Percentiles rank a stretch among this genome's conserved stretches.
phyloP scores from a whole-genome alignment of 2,888 invertebrate genomes.

The Nudaria mundana region DNA sequence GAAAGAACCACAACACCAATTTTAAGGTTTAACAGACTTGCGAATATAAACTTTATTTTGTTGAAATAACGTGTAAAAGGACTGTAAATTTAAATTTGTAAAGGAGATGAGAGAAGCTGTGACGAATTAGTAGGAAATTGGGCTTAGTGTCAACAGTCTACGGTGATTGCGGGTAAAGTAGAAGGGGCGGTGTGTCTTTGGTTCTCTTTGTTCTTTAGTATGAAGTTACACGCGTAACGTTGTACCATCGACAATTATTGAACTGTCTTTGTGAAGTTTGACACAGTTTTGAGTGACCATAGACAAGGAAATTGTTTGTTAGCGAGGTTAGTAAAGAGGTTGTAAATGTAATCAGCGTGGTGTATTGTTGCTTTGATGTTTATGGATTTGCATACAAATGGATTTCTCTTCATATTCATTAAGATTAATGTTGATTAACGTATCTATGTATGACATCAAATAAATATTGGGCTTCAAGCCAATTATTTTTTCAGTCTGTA shows the following conservation, averaged over 20 bases:
- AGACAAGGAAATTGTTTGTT: constrained; percentile 8
- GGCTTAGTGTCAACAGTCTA: constrained; percentile 78
- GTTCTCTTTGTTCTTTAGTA: constrained; percentile 54
- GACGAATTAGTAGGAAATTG: constrained; percentile 70
- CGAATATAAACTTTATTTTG: constrained; percentile 34
- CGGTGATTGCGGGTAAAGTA: constrained; percentile 37
- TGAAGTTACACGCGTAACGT: constrained; percentile 59
- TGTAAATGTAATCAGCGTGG: too few relatives aligned
- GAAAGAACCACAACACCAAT: constrained; percentile 38
- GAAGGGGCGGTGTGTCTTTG: constrained; percentile 33
- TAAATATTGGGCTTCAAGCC: too few relatives aligned
- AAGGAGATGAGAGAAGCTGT: constrained; percentile 60
- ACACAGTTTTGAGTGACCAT: constrained; percentile 1
- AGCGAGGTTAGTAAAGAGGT: too few relatives aligned
- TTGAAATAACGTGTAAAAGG: constrained; percentile 16
- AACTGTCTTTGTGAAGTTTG: constrained; percentile 8
- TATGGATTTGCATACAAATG: background rate
- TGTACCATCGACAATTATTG: constrained; percentile 27
- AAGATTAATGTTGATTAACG: too few relatives aligned
- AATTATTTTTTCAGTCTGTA: too few relatives aligned
- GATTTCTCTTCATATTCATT: too few relatives aligned
- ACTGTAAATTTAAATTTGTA: constrained; percentile 31
- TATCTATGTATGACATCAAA: too few relatives aligned
- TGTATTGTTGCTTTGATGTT: too few relatives aligned
- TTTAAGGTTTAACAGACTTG: background rate